Evolutionary conservation across 2,888 invertebrate genomes (phyloP), one percentile per base, ranked within the genome.

Genomic region (Plagodis dolabraria): DNA sequence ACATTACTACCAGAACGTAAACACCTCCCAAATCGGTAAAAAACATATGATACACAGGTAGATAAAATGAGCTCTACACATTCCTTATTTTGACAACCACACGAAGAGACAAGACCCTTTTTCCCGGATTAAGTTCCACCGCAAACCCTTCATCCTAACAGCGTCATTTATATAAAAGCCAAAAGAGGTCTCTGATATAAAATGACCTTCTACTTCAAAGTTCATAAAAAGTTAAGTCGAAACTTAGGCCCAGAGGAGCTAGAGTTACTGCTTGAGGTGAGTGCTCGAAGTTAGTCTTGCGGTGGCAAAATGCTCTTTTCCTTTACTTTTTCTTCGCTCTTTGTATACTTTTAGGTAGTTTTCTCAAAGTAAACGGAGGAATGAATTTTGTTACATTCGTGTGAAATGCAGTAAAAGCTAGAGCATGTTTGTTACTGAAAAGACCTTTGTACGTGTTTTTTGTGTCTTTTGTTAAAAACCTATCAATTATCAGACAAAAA

Each of bases 221-320:
- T 72, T 70, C 70, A 66, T 67, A 67, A 70, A 65, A 72, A 70
- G 68, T 71, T 70, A 62, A 69, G 63, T 59, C 65, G 36, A 60
- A 62, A 62, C 65, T 61, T 47, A 49, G 52, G 52, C 70, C 65
- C 66, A 57, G 60, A 65, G 61, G 64, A 57, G 47, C 22, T 34
- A 49, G 51, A 60, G 60, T 54, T 51, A 58, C 46, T 40, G 35
- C 10, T 42, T 35, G 59, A 55, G 60, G 54, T 55, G 60, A 60
- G 55, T 45, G 60, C 47, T 33, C 45, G 35, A 60, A 60, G 51
- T 60, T 53, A 46, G 12, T 42, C 46, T 52, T 55, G 54, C 40
- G 47, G 50, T n/a, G 47, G 33, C 4, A 45, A 63, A 65, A 68
- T 65, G 60, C 60, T 53, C 57, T 58, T 66, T 64, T 63, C 50